Conservation (phyloP, 2,888 invertebrate species). For the Sphaerophoria rueppellii region DNA sequence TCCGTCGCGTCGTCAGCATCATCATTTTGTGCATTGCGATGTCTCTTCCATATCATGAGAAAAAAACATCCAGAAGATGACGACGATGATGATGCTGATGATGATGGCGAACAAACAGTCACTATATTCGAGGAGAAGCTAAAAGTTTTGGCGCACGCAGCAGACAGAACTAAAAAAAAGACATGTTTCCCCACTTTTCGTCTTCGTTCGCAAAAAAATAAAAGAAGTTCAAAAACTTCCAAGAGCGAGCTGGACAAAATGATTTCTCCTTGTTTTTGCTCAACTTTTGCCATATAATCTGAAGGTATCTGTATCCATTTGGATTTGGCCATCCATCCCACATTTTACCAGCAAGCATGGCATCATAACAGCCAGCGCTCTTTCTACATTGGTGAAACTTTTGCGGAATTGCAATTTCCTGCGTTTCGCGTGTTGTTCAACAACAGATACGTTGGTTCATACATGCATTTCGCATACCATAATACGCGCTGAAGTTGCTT, state of each 20-base stretch:
- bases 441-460: constrained; percentile 72
- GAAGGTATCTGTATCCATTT: constrained; percentile 24
- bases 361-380: constrained; percentile 59
- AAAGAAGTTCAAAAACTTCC: constrained; percentile 27
- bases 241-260: constrained; percentile 73
- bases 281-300: constrained; percentile 32
- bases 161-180: constrained; percentile 62
- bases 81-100: constrained; percentile 72
- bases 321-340: constrained; percentile 58
- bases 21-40: constrained; percentile 37
- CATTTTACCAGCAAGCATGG: constrained; percentile 37
- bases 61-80: too few species aligned
- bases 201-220: constrained; percentile 21
- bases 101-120: constrained; percentile 58
- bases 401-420: constrained; percentile 73
- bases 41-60: constrained; percentile 55
- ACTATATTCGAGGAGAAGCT: constrained; percentile 40
- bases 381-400: constrained; percentile 70
- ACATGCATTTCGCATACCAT: constrained; percentile 70
- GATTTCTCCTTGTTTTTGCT: constrained; percentile 55
- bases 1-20: constrained; percentile 19
- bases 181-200: constrained; percentile 53
- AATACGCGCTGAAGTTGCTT: constrained; percentile 55
- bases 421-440: constrained; percentile 73
- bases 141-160: constrained; percentile 67